Percentiles rank a stretch among this genome's conserved stretches.
These are phyloP conservation scores for Nematostella vectensis DNA, from an alignment of 92 coral and sea anemone genomes.

Conservation along the genomic window DNA sequence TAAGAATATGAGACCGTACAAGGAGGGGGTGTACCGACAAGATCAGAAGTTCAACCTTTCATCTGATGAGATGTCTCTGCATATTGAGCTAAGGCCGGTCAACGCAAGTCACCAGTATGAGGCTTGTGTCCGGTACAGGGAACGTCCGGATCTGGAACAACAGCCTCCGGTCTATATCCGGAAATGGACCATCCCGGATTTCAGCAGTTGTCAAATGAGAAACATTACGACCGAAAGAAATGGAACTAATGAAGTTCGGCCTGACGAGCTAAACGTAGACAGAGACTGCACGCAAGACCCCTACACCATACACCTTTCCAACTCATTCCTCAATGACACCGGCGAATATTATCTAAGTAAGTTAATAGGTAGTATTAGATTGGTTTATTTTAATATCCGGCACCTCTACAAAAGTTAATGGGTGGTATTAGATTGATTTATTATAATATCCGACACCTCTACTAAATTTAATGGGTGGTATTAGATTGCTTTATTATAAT, in stretches of 20 bases:
- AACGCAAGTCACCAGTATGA: conserved; percentile 27
- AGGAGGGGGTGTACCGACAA: conserved; percentile 38
- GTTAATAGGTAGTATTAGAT: no score
- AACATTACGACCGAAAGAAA: conserved; percentile 31
- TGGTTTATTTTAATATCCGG: no score
- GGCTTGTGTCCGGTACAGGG: conserved; percentile 31
- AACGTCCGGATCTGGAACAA: conserved; percentile 44
- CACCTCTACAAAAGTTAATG: no score
- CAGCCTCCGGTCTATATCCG: no score
- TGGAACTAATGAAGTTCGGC: conserved; percentile 1
- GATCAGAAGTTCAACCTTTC: conserved; percentile 39
- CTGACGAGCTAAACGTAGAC: conserved; percentile 18
- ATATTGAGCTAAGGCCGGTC: conserved; percentile 49
- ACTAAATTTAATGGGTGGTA: no score
- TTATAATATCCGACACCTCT: no score
- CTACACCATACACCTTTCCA: conserved; percentile 48
- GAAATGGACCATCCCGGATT: conserved; percentile 69
- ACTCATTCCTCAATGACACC: conserved; percentile 19
- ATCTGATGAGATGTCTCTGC: conserved; percentile 45
- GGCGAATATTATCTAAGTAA: conserved; percentile 69
- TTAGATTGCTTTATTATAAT: no score
- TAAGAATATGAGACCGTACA: conserved; percentile 37
- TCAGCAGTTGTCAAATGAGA: conserved; percentile 39
- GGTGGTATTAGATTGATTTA: no score
- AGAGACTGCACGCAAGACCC: conserved; percentile 68